Percentiles rank a stretch among this genome's conserved stretches.
Conservation (phyloP, 2,113 vertebrate species). For the Pogona vitticeps region DNA sequence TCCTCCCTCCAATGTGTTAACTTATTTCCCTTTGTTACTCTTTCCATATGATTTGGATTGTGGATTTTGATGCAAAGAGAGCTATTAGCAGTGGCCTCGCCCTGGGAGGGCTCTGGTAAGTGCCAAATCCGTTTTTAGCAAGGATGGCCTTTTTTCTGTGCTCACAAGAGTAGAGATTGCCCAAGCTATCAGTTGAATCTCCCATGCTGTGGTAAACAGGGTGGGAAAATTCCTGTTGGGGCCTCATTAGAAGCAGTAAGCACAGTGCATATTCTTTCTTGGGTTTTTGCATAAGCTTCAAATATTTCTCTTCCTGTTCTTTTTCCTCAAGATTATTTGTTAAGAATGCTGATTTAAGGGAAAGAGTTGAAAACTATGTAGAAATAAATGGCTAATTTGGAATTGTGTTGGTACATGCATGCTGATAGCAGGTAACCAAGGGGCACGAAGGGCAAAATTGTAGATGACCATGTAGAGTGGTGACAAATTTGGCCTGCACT, state of each 20-base stretch:
- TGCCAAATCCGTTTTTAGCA: neutral
- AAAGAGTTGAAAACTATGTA: conserved; percentile 18
- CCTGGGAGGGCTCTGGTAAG: neutral
- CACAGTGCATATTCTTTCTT: conserved; percentile 12
- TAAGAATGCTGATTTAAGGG: conserved; percentile 36
- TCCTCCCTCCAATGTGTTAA: neutral
- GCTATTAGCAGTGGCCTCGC: neutral
- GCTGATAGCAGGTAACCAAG: conserved; percentile 2
- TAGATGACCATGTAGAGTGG: neutral
- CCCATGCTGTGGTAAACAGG: conserved; percentile 18
- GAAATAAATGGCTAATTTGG: conserved; percentile 13
- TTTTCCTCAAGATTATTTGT: conserved; percentile 7
- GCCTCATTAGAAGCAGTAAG: neutral
- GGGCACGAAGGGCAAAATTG: neutral
- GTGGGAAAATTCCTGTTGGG: conserved; percentile 32
- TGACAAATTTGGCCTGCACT: neutral
- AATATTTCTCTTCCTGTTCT: conserved; percentile 28
- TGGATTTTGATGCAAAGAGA: neutral
- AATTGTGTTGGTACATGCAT: neutral
- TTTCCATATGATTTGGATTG: neutral
- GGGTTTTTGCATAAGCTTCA: conserved; percentile 43
- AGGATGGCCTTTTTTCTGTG: neutral
- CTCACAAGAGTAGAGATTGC: neutral
- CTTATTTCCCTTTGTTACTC: neutral
- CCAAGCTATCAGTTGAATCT: rapidly evolving